These are phyloP conservation scores for Sarcophaga variegata DNA, from an alignment of 2,888 invertebrate genomes.

Conservation along the genomic window DNA sequence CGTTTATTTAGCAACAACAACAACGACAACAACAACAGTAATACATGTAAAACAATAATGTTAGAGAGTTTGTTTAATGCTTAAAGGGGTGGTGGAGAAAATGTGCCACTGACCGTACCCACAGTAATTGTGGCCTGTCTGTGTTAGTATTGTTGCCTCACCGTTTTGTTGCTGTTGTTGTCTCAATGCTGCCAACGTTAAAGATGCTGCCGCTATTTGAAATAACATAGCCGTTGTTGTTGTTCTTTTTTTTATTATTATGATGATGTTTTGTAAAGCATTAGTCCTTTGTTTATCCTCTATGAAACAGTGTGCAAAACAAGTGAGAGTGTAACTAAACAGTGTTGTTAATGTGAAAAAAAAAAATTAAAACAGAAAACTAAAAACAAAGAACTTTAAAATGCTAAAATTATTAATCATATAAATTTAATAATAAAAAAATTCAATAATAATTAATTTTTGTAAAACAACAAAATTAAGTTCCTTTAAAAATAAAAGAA, in stretches of 20 bases:
- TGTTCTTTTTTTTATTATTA: conserved; percentile 19
- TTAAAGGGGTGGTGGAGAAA: conserved; percentile 71
- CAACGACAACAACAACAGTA: conserved; percentile 24
- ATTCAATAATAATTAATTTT: conserved; percentile 1
- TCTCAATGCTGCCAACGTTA: conserved; percentile 17
- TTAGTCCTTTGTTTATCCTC: conserved; percentile 64
- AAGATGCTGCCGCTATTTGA: background rate
- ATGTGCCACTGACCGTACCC: conserved; percentile 72
- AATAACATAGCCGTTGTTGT: conserved; percentile 12
- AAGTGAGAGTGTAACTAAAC: conserved; percentile 27
- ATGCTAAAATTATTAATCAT: conserved; percentile 28
- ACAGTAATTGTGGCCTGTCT: conserved; percentile 71
- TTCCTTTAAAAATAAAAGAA: conserved; percentile 50
- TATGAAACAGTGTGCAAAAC: background rate
- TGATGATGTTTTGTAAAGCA: conserved; percentile 2
- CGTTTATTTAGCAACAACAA: conserved; percentile 1
- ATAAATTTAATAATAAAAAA: conserved; percentile 22
- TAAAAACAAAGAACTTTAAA: conserved; percentile 4
- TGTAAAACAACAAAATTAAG: conserved; percentile 30
- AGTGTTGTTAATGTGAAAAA: background rate
- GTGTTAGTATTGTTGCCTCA: conserved; percentile 24
- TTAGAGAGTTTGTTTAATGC: background rate
- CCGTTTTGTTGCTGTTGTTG: conserved; percentile 25
- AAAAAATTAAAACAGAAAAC: background rate
- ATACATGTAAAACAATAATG: background rate